Evolutionary conservation across 30 jellyfish, hydroid and myxozoan species (phyloP).

Genomic region (Chrysaora quinquecirrha): DNA sequence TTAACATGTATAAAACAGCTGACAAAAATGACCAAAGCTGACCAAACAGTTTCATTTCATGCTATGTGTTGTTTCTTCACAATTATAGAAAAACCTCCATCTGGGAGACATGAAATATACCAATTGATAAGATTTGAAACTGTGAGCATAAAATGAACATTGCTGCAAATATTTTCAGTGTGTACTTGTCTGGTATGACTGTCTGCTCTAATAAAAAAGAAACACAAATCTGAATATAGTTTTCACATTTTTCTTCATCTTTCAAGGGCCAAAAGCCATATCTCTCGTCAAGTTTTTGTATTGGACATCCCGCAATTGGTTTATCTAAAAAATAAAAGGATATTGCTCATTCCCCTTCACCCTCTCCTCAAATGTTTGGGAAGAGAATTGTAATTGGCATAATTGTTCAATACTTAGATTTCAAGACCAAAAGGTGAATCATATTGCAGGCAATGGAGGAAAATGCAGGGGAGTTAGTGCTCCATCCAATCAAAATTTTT

Average conservation of each 20-base stretch:
- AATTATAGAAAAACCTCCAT: neutral
- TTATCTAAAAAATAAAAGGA: neutral
- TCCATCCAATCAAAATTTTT: neutral
- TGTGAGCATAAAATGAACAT: neutral
- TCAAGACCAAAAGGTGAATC: neutral
- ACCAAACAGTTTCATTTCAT: neutral
- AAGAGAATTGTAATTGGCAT: neutral
- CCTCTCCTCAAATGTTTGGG: neutral
- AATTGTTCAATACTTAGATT: neutral
- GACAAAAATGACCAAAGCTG: neutral
- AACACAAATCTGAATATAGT: neutral
- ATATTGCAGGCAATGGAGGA: neutral
- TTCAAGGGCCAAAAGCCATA: neutral
- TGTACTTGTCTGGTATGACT: neutral
- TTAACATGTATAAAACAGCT: neutral
- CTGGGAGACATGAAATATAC: neutral
- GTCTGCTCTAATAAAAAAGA: neutral
- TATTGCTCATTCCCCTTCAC: neutral
- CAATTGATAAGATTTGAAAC: neutral
- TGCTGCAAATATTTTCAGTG: slow-evolving; percentile 1
- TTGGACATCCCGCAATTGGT: neutral
- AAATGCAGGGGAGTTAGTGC: neutral
- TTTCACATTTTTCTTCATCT: neutral
- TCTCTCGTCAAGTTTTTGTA: neutral
- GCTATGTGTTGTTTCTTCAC: neutral